Evolutionary conservation across 2,888 invertebrate species (phyloP), one percentile per base, ranked within the genome.

Genomic region (Horisme vitalbata): DNA sequence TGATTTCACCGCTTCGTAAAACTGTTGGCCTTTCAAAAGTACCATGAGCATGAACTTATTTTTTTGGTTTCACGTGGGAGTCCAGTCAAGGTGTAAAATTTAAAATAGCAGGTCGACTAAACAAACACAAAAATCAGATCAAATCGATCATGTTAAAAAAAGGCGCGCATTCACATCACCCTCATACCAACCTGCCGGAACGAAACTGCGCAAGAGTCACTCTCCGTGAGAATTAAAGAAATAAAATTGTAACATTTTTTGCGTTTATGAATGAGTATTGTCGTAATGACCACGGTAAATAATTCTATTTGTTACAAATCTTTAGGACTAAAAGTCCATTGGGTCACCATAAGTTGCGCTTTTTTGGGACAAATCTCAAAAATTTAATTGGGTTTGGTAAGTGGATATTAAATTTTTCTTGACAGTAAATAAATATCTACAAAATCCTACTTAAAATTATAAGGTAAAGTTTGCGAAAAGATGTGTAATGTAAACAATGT

Each of bases 201-300:
- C 75, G 71, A 77, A 81, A 75, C 74, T 71, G 65, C 61, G 67
- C 71, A 69, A 74, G 61, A 67, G 71, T n/a, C 69, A 69, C 66
- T 59, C n/a, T 52, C 57, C 75, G 77, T 83, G 83, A 75, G 83
- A 83, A 83, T 68, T 14, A 30, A 38, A 43, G 33, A 28, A 32
- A 43, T 34, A 43, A 68, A 69, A 71, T 71, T 61, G 52, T 65
- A 49, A 58, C 71, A 68, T 74, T 71, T 59, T 53, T 63, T 61
- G 49, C 46, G 46, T 45, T 60, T 61, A 75, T 87, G 83, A 86
- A 85, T 87, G 84, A 69, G 62, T 61, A 67, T 83, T 82, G 79
- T 79, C 56, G 79, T 81, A 83, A 82, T 85, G 79, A 79, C 78
- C 78, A 68, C 68, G 72, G 79, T 78, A 83, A 87, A 83, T 84